Evolutionary conservation across 2,888 invertebrate species (phyloP).

Genomic region (Boloria selene): DNA sequence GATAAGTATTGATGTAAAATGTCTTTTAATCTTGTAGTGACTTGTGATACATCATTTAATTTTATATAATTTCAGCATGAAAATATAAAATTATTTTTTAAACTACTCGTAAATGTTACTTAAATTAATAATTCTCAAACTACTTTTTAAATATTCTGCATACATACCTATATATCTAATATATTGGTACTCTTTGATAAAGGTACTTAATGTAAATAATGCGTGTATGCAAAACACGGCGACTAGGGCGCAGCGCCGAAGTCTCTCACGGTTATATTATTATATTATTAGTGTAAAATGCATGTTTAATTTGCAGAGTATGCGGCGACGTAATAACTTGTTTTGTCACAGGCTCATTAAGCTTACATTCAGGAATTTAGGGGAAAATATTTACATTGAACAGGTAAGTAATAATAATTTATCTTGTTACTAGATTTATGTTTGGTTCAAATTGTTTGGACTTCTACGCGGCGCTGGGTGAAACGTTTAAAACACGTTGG

Average conservation of each 20-base stretch:
- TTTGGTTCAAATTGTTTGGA: background rate
- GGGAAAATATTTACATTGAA: conserved; percentile 16
- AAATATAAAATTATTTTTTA: too few relatives aligned
- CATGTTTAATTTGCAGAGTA: conserved; percentile 39
- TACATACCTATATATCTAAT: background rate
- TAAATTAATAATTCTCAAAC: background rate
- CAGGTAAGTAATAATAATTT: conserved; percentile 7
- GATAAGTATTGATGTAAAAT: too few relatives aligned
- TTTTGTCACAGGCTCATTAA: conserved; percentile 38
- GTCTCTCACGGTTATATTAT: conserved; percentile 41
- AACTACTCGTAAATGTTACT: too few relatives aligned
- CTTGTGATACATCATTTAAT: too few relatives aligned
- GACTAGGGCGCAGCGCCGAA: conserved; percentile 37
- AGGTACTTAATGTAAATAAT: conserved; percentile 33
- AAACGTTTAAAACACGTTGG: background rate
- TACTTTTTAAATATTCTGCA: conserved; percentile 15
- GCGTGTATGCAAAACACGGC: conserved; percentile 38
- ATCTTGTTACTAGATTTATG: conserved; percentile 3
- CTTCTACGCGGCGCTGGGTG: background rate
- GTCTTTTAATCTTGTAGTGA: too few relatives aligned
- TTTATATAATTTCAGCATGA: too few relatives aligned
- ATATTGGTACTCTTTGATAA: conserved; percentile 14
- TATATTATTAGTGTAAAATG: conserved; percentile 40
- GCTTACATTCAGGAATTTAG: conserved; percentile 26
- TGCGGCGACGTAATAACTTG: conserved; percentile 39